A percentile compares a stretch with the other conserved stretches of the same genome.
Conservation (phyloP, 2,113 vertebrate genomes). For the Amazona guildingii region DNA sequence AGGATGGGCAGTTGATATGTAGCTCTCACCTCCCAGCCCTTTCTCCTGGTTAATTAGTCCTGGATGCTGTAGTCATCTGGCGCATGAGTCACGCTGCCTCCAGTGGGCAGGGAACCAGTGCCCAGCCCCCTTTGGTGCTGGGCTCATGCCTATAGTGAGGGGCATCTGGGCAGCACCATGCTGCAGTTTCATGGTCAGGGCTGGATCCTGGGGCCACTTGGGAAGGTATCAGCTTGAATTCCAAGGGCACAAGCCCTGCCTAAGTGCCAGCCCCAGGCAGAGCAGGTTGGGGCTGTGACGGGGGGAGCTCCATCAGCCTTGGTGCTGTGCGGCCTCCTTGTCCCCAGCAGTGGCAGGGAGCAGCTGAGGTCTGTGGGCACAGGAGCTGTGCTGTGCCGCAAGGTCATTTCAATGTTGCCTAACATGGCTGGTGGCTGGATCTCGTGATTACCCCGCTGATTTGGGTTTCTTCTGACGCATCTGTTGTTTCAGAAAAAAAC, state of each 20-base stretch:
- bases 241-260: rapidly evolving
- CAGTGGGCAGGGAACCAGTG: not conserved
- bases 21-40: not conserved
- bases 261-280: not conserved
- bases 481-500: conserved; percentile 3
- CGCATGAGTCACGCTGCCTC: not conserved
- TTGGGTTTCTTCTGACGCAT: conserved; percentile 25
- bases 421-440: not conserved
- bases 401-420: conserved; percentile 32
- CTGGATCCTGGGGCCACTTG: not conserved
- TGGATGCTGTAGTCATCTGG: not conserved
- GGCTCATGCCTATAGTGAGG: not conserved
- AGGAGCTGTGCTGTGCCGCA: rapidly evolving
- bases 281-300: not conserved
- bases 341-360: not conserved
- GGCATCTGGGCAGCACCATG: not conserved
- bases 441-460: not conserved
- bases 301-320: not conserved
- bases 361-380: not conserved
- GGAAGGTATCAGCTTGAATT: not conserved
- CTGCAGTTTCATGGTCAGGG: not conserved
- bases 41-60: not conserved
- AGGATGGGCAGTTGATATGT: not conserved
- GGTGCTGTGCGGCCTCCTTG: rapidly evolving
- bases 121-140: not conserved